Base-by-base conservation (phyloP, 92 coral and sea anemone genomes). In the Galaxea fascicularis region DNA sequence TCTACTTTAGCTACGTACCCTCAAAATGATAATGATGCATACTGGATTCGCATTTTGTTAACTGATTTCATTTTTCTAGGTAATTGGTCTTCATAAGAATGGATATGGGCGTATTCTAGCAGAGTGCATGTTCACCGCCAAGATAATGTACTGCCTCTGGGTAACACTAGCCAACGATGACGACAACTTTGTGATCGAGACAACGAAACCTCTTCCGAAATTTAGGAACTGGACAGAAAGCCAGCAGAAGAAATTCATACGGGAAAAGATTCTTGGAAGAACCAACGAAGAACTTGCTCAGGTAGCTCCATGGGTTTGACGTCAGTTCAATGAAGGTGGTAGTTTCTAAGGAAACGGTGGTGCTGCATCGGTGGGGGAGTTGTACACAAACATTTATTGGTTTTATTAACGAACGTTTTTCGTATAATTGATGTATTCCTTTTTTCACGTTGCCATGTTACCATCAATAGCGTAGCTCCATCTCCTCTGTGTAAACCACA, bases 71-170 rank as follows among this genome's bases (percentile, higher is more conserved):
- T 26, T 45, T 10, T 71, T 41, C 25, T 63, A 95, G 98, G 98
- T 95, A 13, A 89, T 95, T 46, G 98, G 98, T 65, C 78, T 95
- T 69, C 92, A 95, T 76, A 91, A 91, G 83, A 85, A 89, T 49
- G 98, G 97, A 1, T 95, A 95, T 56, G 98, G 98, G 21, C 92
- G 97, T 31, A 91, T 95, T 66, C 89, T 95, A 71, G 94, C 92
- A 54, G 93, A 95, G 84, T 91, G 97, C 75, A 92, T 89, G 90
- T 95, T 91, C 29, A 90, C 97, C 14, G 81, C 98, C 45, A 95
- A 95, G 88, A 80, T 95, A 41, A 66, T 93, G 67, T 95, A 95
- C 89, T 95, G 98, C 86, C 59, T 91, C 77, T 95, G 95, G 95
- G 52, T 74, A n/a, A 82, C 94, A 10, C 91, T 95, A 17, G 93